Evolutionary conservation across 2,113 vertebrate genomes (phyloP), one percentile per base, ranked within the genome.

Genomic region (Anas platyrhynchos): DNA sequence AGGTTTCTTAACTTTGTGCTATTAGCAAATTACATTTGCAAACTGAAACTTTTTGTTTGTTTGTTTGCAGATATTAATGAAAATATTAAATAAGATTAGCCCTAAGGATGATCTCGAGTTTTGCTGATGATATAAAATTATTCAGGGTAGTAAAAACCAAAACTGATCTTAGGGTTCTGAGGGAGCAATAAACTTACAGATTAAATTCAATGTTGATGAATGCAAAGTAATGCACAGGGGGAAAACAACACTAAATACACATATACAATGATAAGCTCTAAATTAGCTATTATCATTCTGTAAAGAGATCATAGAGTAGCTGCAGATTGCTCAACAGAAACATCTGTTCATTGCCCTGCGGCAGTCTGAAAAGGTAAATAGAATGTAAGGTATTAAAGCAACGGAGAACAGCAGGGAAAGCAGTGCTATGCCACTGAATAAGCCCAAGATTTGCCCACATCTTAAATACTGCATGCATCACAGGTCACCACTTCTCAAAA

Each of bases 221-320:
- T 95, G 84, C 81, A 76, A 92, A 95, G 58, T 73, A 93, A 96
- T 85, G 86, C 91, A 68, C 77, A 84, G 29, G 93, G 91, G 96
- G 71, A 87, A 97, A 94, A 94, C 94, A 96, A 91, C 94, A 79
- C 95, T 97, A 95, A 96, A 94, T 85, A 94, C 89, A 94, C 81
- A 93, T 87, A 95, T 87, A 95, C 89, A 85, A 50, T 91, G 91
- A 93, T 94, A 94, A 89, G 73, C 71, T 94, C 94, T 96, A 94
- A 96, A 96, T 95, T 95, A 92, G 93, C 93, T 91, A 93, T 97
- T 96, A 95, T 82, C 93, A 91, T 94, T 96, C 93, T 95, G 93
- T 81, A 89, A 91, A 96, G 95, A 92, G 86, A 93, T 95, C 93
- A n/a, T 58, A 91, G 83, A 96, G 91, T 79, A 0, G 3, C 86